Evolutionary conservation across 2,113 vertebrate species (phyloP).

Genomic region (Plotosus lineatus): DNA sequence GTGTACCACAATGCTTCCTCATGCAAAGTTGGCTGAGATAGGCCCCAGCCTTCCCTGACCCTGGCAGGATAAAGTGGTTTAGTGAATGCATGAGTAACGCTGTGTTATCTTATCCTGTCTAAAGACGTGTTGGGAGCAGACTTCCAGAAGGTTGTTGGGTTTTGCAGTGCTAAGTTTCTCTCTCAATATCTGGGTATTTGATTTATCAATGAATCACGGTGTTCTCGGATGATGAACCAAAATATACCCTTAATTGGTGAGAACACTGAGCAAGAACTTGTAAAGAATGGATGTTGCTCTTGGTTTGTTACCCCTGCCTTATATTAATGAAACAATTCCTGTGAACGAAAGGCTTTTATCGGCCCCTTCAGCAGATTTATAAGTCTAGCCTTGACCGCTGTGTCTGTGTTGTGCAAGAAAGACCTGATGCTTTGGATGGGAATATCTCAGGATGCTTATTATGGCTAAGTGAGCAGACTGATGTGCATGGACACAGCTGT

Average conservation of each 20-base stretch:
- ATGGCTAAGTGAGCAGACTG: background rate
- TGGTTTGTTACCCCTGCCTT: conserved; percentile 59
- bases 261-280: background rate
- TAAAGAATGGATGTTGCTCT: conserved; percentile 39
- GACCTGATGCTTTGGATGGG: conserved; percentile 40
- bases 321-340: conserved; percentile 62
- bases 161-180: background rate
- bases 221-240: background rate
- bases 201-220: conserved; percentile 1
- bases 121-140: too few relatives aligned
- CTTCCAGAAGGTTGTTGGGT: background rate
- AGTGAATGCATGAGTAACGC: too few relatives aligned
- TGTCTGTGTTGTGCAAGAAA: conserved; percentile 60
- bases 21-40: too few relatives aligned
- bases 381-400: conserved; percentile 75
- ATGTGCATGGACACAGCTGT: background rate
- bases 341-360: conserved; percentile 49
- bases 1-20: too few relatives aligned
- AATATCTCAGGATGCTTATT: conserved; percentile 14
- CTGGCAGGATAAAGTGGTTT: too few relatives aligned
- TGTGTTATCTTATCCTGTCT: too few relatives aligned
- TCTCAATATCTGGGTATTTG: background rate
- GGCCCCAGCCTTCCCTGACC: too few relatives aligned
- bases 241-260: conserved; percentile 41
- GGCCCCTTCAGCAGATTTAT: conserved; percentile 73